A percentile compares a stretch with the other conserved stretches of the same genome.
Conservation (phyloP, 2,888 invertebrate species). For the Napeogenes inachia region DNA sequence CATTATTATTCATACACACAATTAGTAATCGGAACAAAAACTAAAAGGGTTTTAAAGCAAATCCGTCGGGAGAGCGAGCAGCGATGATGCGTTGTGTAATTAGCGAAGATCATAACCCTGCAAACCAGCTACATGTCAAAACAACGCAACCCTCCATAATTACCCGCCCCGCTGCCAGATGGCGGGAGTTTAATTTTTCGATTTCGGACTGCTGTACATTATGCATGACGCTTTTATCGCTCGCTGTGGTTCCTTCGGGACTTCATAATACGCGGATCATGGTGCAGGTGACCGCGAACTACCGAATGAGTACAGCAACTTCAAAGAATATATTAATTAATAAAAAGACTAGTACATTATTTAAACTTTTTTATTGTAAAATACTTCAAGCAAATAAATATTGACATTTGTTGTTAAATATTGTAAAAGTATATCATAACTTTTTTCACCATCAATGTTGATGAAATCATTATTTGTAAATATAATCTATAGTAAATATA, state of each 20-base stretch:
- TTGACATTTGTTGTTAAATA: too few species aligned
- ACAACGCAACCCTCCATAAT: constrained; percentile 53
- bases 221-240: constrained; percentile 77
- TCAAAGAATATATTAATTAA: background rate
- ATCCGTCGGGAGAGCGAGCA: constrained; percentile 29
- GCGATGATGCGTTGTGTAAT: constrained; percentile 45
- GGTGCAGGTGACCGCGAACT: constrained; percentile 35
- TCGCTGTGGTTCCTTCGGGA: constrained; percentile 72
- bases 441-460: too few species aligned
- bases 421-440: too few species aligned
- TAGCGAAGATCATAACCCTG: constrained; percentile 55
- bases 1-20: constrained; percentile 30
- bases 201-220: constrained; percentile 73
- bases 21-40: constrained; percentile 34
- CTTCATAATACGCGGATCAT: constrained; percentile 34
- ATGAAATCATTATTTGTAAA: background rate
- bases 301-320: background rate
- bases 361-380: background rate
- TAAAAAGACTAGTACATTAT: background rate
- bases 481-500: too few species aligned
- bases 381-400: too few species aligned
- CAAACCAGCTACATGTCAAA: constrained; percentile 50
- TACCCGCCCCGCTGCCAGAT: constrained; percentile 63
- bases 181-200: constrained; percentile 75
- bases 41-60: constrained; percentile 32